Evolutionary conservation across 1,140 invertebrate genomes (phyloP).

Genomic region (Penaeus vannamei): DNA sequence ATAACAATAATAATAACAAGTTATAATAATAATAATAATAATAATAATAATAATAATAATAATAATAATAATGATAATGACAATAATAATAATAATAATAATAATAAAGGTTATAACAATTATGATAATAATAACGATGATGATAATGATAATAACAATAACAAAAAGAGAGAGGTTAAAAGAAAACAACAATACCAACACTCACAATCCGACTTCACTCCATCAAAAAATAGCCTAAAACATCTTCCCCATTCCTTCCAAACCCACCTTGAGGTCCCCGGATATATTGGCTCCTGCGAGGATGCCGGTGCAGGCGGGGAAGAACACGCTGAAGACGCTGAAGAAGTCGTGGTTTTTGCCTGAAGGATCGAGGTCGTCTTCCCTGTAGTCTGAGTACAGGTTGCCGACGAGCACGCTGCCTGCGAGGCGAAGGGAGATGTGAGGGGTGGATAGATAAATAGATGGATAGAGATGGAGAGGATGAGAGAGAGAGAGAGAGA

Average conservation of each 20-base stretch:
- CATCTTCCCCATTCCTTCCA: conserved; percentile 1
- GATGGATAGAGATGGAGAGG: not conserved
- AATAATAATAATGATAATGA: too few species aligned
- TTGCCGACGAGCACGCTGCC: conserved; percentile 80
- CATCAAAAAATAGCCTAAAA: not conserved
- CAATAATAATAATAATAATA: too few species aligned
- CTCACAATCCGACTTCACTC: not conserved
- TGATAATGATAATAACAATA: too few species aligned
- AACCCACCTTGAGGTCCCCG: conserved; percentile 86
- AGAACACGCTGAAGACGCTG: conserved; percentile 96
- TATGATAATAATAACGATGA: too few species aligned
- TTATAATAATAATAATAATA: too few species aligned
- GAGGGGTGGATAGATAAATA: not conserved
- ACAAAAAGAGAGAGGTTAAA: too few species aligned
- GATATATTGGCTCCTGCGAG: conserved; percentile 86
- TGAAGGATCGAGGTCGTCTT: conserved; percentile 80
- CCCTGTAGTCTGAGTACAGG: conserved; percentile 82
- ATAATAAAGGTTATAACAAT: too few species aligned
- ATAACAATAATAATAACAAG: too few species aligned
- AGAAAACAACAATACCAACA: not conserved
- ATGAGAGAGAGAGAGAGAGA: too few species aligned
- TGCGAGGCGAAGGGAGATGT: conserved; percentile 27
- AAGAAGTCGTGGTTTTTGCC: conserved; percentile 88
- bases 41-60: too few species aligned
- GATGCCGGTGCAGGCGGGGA: conserved; percentile 93